Percentiles rank a stretch among this genome's conserved stretches.
These are phyloP conservation scores for Boulengeromyrus knoepffleri DNA, from an alignment of 2,113 vertebrate species.

Conservation along the genomic window DNA sequence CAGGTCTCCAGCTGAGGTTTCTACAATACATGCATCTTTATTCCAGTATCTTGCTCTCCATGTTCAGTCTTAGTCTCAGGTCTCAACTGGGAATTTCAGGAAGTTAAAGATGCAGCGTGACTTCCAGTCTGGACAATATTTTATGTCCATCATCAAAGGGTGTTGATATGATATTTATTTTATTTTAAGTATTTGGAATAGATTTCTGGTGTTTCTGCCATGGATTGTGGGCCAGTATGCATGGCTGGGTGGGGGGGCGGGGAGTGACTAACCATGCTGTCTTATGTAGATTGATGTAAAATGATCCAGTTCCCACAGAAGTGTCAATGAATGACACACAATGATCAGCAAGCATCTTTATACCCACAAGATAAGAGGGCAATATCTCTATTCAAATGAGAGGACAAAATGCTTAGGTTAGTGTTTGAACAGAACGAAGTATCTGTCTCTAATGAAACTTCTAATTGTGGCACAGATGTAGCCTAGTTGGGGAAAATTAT, in stretches of 20 bases:
- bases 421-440: not conserved
- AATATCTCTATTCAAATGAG: not conserved
- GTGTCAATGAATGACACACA: not conserved
- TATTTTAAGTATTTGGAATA: not conserved
- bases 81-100: not conserved
- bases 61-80: not conserved
- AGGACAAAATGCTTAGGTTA: not conserved
- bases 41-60: not conserved
- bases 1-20: not conserved
- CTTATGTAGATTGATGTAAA: not conserved
- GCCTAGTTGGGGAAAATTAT: not conserved
- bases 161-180: conserved; percentile 6
- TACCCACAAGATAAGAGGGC: not conserved
- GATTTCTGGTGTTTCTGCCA: not conserved
- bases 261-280: not conserved
- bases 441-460: not conserved
- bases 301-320: not conserved
- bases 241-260: not conserved
- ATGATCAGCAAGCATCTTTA: not conserved
- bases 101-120: not conserved
- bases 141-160: conserved; percentile 20
- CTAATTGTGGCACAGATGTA: too few relatives aligned
- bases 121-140: not conserved
- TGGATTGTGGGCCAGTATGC: not conserved
- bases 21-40: not conserved